A percentile compares a stretch with the other conserved stretches of the same genome.
Conservation (phyloP, 2,113 vertebrate genomes). For the Takifugu bimaculatus region DNA sequence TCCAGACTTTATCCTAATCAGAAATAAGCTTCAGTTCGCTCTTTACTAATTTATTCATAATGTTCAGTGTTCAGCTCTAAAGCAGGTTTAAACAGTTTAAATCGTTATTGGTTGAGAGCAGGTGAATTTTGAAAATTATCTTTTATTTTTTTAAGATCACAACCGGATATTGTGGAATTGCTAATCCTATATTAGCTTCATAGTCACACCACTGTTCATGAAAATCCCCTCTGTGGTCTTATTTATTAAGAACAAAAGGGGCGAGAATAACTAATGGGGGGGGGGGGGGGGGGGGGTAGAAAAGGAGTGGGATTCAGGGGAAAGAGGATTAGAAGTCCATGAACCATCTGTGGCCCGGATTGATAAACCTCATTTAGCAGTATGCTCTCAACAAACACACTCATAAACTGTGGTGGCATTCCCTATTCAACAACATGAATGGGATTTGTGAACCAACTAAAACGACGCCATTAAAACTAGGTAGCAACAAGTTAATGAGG, state of each 20-base stretch:
- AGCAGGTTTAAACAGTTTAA: too few species aligned
- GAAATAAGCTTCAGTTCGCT: too few species aligned
- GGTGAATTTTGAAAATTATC: too few species aligned
- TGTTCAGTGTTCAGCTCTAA: too few species aligned
- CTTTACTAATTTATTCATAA: too few species aligned
- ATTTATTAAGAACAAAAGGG: neutral
- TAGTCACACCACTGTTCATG: neutral
- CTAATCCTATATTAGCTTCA: neutral
- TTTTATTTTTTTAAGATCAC: neutral
- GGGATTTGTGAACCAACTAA: too few species aligned
- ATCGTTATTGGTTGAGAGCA: too few species aligned
- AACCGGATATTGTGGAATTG: neutral
- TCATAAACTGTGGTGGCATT: neutral
- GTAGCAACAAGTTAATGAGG: too few species aligned
- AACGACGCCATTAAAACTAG: too few species aligned
- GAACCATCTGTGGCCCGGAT: slow-evolving; percentile 43
- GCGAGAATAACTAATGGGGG: neutral
- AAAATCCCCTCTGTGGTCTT: neutral
- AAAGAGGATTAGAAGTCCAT: slow-evolving; percentile 54
- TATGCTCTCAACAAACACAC: neutral
- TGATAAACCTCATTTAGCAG: slow-evolving; percentile 9
- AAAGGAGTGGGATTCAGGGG: slow-evolving; percentile 21
- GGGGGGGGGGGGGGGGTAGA: neutral
- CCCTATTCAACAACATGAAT: neutral
- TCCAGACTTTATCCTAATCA: too few species aligned